A percentile compares a stretch with the other conserved stretches of the same genome.
phyloP scores from a whole-genome alignment of 2,797 vertebrate genomes.

The Amphiprion clarkii region DNA sequence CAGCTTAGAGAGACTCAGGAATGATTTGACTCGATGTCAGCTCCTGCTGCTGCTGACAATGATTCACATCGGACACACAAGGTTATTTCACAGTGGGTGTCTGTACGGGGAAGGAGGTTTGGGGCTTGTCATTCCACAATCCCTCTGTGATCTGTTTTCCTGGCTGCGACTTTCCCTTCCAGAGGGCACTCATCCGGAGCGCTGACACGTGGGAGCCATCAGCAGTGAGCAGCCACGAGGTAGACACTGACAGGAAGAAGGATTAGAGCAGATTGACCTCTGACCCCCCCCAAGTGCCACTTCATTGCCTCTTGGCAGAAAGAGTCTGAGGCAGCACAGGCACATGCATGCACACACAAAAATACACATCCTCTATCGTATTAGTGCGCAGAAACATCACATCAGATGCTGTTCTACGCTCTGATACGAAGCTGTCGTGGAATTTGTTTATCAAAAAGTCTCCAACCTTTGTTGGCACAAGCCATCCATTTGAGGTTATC shows the following conservation, averaged over 20 bases:
- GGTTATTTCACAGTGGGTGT: slow-evolving; percentile 63
- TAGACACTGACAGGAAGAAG: slow-evolving; percentile 87
- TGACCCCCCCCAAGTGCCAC: slow-evolving; percentile 79
- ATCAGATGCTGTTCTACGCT: slow-evolving; percentile 15
- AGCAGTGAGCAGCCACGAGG: slow-evolving; percentile 83
- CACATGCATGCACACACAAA: slow-evolving; percentile 18
- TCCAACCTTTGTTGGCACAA: slow-evolving; percentile 98
- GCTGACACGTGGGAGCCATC: slow-evolving; percentile 85
- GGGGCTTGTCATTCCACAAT: slow-evolving; percentile 61
- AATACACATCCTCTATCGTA: slow-evolving; percentile 38
- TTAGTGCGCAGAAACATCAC: not conserved
- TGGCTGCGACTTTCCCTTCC: slow-evolving; percentile 78
- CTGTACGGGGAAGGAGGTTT: slow-evolving; percentile 39
- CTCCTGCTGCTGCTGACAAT: slow-evolving; percentile 64
- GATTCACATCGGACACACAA: slow-evolving; percentile 69
- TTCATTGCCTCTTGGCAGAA: slow-evolving; percentile 82
- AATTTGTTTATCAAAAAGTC: slow-evolving; percentile 61
- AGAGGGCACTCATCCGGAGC: slow-evolving; percentile 84
- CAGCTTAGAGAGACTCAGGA: slow-evolving; percentile 35
- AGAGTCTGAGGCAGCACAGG: slow-evolving; percentile 52
- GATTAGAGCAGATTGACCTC: slow-evolving; percentile 87
- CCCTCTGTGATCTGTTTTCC: slow-evolving; percentile 73
- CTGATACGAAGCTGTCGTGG: slow-evolving; percentile 24
- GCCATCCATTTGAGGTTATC: slow-evolving; percentile 99
- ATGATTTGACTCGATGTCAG: slow-evolving; percentile 58